Conservation (phyloP, 2,797 vertebrate species). For the Gephyroberyx darwinii region DNA sequence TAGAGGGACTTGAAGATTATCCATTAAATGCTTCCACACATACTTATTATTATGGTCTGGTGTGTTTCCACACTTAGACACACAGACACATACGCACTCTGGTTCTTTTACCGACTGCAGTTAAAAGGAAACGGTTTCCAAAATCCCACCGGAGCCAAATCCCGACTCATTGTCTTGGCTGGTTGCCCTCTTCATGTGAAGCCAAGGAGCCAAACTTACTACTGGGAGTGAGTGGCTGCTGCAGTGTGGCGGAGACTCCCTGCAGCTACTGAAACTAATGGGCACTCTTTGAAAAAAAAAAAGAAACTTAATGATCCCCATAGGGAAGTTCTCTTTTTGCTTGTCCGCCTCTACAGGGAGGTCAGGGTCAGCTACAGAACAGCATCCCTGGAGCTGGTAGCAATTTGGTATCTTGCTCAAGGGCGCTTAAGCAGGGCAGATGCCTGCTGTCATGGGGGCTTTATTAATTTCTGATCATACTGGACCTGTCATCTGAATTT, state of each 20-base stretch:
- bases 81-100: slow-evolving; percentile 36
- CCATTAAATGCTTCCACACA: slow-evolving; percentile 59
- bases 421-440: no score
- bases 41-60: slow-evolving; percentile 42
- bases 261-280: slow-evolving; percentile 13
- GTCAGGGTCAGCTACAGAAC: background rate
- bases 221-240: slow-evolving; percentile 3
- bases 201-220: slow-evolving; percentile 47
- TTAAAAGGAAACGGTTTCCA: slow-evolving; percentile 49
- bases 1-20: slow-evolving; percentile 61
- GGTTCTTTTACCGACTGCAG: slow-evolving; percentile 62
- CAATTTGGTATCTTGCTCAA: no score
- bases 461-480: background rate
- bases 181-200: slow-evolving; percentile 37
- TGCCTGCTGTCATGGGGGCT: no score
- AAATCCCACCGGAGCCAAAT: slow-evolving; percentile 49
- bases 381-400: no score
- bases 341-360: background rate
- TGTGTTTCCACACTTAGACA: slow-evolving; percentile 60
- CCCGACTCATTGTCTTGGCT: slow-evolving; percentile 36
- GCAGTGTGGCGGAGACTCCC: slow-evolving; percentile 14
- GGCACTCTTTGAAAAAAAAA: background rate
- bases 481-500: background rate
- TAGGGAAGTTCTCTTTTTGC: background rate
- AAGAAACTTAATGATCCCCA: background rate